Conservation (phyloP, 2,113 vertebrate genomes). For the Barnardius zonarius region DNA sequence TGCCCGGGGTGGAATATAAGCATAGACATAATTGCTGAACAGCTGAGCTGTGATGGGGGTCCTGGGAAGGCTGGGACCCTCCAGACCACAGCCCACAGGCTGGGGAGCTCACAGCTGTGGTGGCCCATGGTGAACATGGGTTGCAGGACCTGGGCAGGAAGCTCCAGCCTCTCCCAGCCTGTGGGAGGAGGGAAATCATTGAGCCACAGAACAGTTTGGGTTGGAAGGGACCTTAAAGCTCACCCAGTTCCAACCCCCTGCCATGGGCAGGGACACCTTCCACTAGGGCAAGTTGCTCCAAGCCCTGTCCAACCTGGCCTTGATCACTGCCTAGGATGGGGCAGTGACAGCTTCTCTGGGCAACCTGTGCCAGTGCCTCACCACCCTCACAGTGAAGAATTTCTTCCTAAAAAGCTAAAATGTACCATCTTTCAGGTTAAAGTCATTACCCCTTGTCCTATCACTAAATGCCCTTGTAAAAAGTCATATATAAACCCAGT, state of each 20-base stretch:
- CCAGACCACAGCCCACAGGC: too few species aligned
- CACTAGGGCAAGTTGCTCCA: neutral
- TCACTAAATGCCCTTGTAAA: neutral
- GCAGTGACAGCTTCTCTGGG: neutral
- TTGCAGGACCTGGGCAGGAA: neutral
- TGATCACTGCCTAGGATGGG: neutral
- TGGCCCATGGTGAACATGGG: fast-evolving
- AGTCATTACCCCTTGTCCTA: neutral
- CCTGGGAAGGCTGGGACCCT: neutral
- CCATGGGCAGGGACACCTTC: neutral
- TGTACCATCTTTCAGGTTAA: neutral
- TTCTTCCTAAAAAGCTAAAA: neutral
- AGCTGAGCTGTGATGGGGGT: neutral
- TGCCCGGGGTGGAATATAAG: neutral
- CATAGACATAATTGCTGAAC: neutral
- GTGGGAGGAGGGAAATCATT: neutral
- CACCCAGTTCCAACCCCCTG: neutral
- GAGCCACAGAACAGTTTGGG: neutral
- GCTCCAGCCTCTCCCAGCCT: neutral
- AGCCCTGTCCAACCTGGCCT: neutral
- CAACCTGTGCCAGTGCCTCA: neutral
- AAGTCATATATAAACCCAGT: neutral
- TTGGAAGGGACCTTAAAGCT: neutral
- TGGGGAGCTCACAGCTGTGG: fast-evolving
- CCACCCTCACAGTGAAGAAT: neutral